Base-by-base conservation (phyloP, 2,113 vertebrate species). In the Anhinga anhinga region DNA sequence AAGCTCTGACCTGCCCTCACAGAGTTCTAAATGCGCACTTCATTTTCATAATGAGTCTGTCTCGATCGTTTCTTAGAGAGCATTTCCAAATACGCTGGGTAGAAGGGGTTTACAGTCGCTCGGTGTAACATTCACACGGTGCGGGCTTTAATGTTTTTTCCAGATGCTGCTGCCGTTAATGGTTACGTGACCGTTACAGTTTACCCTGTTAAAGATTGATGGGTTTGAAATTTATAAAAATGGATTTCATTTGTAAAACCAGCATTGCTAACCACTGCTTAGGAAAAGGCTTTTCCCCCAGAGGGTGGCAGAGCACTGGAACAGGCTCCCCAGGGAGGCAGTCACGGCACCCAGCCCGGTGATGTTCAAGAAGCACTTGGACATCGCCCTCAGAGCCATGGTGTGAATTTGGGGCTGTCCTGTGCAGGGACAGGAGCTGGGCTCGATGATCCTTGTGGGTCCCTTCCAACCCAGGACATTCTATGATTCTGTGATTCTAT, bases 101-200 rank as follows among this genome's bases (percentile, higher is more conserved):
- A 26, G 56, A 18, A 16, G 36, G 5, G 63, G 18, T 26, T 65
- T 52, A 11, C 19, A 25, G 32, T 7, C 3, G 5, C 63, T n/a
- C 20, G 4, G 19, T 8, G 9, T 7, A 23, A 27, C 2, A 17
- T 3, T 50, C 32, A 3, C 18, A 2, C 55, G 9, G 15, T 5
- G 5, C 1, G 0, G 17, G 15, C 23, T 34, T 30, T 22, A 8
- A 17, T 8, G 49, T 21, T 40, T 83, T 26, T 52, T 30, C 29
- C 56, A 65, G 47, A 4, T 38, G 18, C 52, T 50, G 65, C 40
- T 53, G 27, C 71, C 32, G 63, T 13, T 30, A 38, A n/a, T 9
- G 5, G 49, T 34, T 14, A 25, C 1, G 2, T 0, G 3, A 13
- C 4, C 4, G 47, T 58, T 42, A 29, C 13, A 15, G 38, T 58